Conservation (phyloP, 2,888 invertebrate genomes). For the Conops quadrifasciatus region DNA sequence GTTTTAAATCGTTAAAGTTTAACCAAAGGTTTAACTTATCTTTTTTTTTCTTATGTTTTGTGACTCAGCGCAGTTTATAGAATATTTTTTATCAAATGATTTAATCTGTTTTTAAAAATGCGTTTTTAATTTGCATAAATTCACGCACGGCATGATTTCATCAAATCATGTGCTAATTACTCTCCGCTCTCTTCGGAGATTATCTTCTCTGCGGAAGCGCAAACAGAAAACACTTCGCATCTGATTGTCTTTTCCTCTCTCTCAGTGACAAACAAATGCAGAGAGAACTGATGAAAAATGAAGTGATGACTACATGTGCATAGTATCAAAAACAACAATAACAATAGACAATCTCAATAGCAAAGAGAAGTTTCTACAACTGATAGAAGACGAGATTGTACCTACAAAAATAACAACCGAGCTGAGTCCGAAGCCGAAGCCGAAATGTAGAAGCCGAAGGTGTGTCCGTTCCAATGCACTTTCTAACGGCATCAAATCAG, state of each 20-base stretch:
- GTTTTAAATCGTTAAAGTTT: too few relatives aligned
- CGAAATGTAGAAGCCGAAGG: too few relatives aligned
- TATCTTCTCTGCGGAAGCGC: too few relatives aligned
- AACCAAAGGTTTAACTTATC: too few relatives aligned
- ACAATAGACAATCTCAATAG: constrained; percentile 40
- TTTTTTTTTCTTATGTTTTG: too few relatives aligned
- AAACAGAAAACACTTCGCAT: constrained; percentile 49
- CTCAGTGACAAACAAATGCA: constrained; percentile 50
- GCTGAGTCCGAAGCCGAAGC: too few relatives aligned
- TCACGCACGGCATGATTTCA: too few relatives aligned
- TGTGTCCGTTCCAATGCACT: too few relatives aligned
- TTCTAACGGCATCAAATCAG: too few relatives aligned
- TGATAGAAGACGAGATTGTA: constrained; percentile 28
- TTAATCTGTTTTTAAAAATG: background rate
- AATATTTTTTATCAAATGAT: background rate
- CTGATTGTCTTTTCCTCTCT: constrained; percentile 63
- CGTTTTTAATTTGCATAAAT: constrained; percentile 1
- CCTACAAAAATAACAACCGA: too few relatives aligned
- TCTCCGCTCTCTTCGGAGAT: background rate
- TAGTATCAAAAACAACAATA: constrained; percentile 16
- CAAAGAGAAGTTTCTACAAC: constrained; percentile 30
- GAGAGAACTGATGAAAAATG: constrained; percentile 8
- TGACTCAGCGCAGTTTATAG: too few relatives aligned
- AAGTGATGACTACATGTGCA: background rate
- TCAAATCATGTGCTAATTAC: background rate